These are phyloP conservation scores for Euplexia lucipara DNA, from an alignment of 2,888 invertebrate species.

Conservation along the genomic window DNA sequence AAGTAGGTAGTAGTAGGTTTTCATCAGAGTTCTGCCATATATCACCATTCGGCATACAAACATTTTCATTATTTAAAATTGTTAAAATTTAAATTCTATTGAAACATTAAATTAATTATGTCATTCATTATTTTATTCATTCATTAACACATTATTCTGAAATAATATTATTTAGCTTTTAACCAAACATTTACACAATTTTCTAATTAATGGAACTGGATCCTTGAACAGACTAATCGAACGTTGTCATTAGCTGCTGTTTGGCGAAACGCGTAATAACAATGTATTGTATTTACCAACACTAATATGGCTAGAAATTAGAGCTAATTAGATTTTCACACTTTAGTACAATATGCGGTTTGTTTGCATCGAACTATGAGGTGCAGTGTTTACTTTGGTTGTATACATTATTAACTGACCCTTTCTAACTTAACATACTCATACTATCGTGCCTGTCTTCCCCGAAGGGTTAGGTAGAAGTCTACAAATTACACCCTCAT, in stretches of 20 bases:
- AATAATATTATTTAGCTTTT: constrained; percentile 1
- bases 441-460: too few species aligned
- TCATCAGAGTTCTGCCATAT: too few species aligned
- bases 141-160: constrained; percentile 11
- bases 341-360: constrained; percentile 18
- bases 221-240: constrained; percentile 23
- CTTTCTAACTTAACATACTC: too few species aligned
- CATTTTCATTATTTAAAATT: too few species aligned
- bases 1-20: too few species aligned
- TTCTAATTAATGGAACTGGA: constrained; percentile 5
- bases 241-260: constrained; percentile 30
- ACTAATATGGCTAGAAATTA: constrained; percentile 31
- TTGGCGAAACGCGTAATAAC: constrained; percentile 28
- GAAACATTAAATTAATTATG: too few species aligned
- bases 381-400: constrained; percentile 11
- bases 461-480: too few species aligned
- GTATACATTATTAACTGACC: constrained; percentile 10
- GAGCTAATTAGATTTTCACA: constrained; percentile 50
- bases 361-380: constrained; percentile 22
- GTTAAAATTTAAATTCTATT: too few species aligned
- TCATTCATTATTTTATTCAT: too few species aligned
- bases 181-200: constrained; percentile 12
- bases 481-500: too few species aligned
- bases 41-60: too few species aligned
- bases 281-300: constrained; percentile 33